Percentiles rank a stretch among this genome's conserved stretches.
These are phyloP conservation scores for Antheraea mylitta DNA, from an alignment of 1,140 invertebrate genomes.

Conservation along the genomic window DNA sequence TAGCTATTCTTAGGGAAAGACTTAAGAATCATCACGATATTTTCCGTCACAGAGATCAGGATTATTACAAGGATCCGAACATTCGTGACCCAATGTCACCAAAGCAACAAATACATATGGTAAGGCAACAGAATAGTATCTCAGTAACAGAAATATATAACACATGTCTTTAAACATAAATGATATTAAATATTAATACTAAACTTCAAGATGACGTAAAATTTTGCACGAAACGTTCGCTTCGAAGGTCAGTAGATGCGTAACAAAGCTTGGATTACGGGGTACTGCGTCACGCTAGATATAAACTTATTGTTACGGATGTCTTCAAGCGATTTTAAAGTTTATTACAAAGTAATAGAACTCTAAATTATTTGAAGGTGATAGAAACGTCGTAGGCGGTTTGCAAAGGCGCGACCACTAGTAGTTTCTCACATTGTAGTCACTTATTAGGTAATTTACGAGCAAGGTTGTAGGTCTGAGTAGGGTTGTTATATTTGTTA, in stretches of 20 bases:
- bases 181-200: neutral
- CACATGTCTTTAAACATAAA: neutral
- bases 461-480: neutral
- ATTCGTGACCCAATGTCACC: too few species aligned
- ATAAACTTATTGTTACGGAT: neutral
- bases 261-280: conserved; percentile 11
- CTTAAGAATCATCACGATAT: too few species aligned
- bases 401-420: neutral
- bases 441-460: conserved; percentile 4
- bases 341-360: neutral
- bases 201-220: conserved; percentile 6
- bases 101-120: too few species aligned
- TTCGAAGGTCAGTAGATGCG: conserved; percentile 8
- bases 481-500: neutral
- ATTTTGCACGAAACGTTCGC: neutral
- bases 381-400: neutral
- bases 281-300: neutral
- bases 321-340: neutral
- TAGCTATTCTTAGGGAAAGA: too few species aligned
- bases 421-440: conserved; percentile 2
- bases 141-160: too few species aligned
- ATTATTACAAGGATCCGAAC: too few species aligned
- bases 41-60: too few species aligned
- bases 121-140: too few species aligned
- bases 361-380: neutral